Conservation (phyloP, 2,888 invertebrate genomes). For the Ochropacha duplaris region DNA sequence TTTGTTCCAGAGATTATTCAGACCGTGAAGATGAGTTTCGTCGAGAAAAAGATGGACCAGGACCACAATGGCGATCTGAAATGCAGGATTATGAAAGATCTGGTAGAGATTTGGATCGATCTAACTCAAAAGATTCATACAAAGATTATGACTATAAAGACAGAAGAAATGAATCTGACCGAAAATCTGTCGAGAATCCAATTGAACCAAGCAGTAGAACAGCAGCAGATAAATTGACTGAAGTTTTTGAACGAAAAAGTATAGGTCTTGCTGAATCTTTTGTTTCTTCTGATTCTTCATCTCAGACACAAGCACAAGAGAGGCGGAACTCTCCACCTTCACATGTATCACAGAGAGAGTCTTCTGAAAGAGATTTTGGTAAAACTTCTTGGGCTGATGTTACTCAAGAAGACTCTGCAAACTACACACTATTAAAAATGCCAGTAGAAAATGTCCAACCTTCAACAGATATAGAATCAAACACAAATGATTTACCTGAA, state of each 20-base stretch:
- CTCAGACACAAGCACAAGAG: constrained; percentile 68
- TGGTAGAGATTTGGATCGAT: constrained; percentile 70
- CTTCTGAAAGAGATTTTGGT: constrained; percentile 69
- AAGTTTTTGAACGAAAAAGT: constrained; percentile 78
- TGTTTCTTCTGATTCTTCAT: constrained; percentile 52
- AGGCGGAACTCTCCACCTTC: constrained; percentile 73
- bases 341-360: constrained; percentile 69
- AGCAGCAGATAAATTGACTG: constrained; percentile 75
- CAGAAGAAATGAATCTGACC: constrained; percentile 75
- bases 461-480: constrained; percentile 45
- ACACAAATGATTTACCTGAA: constrained; percentile 36
- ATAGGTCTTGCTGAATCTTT: constrained; percentile 67
- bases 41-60: constrained; percentile 71
- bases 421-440: constrained; percentile 36
- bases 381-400: constrained; percentile 78
- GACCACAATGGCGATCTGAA: constrained; percentile 76
- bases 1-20: constrained; percentile 65
- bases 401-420: constrained; percentile 64
- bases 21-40: constrained; percentile 76
- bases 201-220: constrained; percentile 68
- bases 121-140: constrained; percentile 78
- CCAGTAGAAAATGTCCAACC: constrained; percentile 43
- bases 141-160: constrained; percentile 79
- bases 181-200: constrained; percentile 62
- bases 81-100: constrained; percentile 78